Evolutionary conservation across 2,113 vertebrate genomes (phyloP), one percentile per base, ranked within the genome.

Genomic region (Cryptomyrus ogoouensis): DNA sequence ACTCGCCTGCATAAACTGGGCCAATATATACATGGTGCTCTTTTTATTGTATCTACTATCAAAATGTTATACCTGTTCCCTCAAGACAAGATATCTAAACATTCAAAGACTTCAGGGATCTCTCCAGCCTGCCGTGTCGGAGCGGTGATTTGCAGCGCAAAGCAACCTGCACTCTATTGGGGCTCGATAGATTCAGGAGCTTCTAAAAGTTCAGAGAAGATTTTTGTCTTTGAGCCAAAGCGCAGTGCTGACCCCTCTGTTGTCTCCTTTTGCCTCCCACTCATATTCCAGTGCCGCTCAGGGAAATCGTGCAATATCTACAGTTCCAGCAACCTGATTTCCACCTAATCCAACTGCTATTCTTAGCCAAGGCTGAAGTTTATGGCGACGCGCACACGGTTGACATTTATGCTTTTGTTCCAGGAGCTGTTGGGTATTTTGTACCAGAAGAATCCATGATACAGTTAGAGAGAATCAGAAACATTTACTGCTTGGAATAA

Each of bases 241-340:
- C 15, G 35, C n/a, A 83, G 52, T 19, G 19, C 39, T 84, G 87
- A 83, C 39, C 42, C 19, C 77, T 52, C 80, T 19, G 19, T 27
- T 19, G 88, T 17, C 52, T 49, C 44, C 47, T 52, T 21, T 39
- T 88, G 24, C 88, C 87, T 77, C 88, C 87, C 89, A 87, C 89
- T 88, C 91, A 86, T 74, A 91, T 92, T 93, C 90, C 74, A 90
- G 84, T 85, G 83, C 3, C 52, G 90, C 92, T 93, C 88, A 0
- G 88, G 93, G 94, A 94, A 93, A 94, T 92, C 93, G 93, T 93
- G 89, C 88, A 93, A 94, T 93, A 94, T 95, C 95, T 95, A 96
- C 92, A 90, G 92, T 90, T 92, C 93, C 91, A 3, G 91, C 93
- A 94, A 93, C 93, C 93, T 91, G 93, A 92, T 94, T 95, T 95